Percentiles rank a stretch among this genome's conserved stretches.
Evolutionary conservation across 2,113 vertebrate genomes (phyloP).

Genomic region (Arenaria interpres): DNA sequence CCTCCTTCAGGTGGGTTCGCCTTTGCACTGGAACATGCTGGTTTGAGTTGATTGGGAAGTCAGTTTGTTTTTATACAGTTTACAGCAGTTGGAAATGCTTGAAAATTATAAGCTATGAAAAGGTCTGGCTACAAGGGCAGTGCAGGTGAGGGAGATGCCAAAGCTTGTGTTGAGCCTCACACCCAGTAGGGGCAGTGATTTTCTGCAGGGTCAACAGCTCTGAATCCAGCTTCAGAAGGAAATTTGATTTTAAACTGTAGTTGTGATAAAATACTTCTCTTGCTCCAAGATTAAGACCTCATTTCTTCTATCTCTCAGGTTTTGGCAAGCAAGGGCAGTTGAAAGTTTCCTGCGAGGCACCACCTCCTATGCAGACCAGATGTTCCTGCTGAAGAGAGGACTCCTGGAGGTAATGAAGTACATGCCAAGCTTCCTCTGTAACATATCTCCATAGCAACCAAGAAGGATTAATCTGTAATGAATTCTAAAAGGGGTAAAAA

Average conservation of each 20-base stretch:
- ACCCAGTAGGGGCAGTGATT: background rate
- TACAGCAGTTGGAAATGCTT: background rate
- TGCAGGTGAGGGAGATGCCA: background rate
- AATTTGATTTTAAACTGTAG: background rate
- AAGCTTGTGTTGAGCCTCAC: background rate
- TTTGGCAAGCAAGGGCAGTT: conserved; percentile 98
- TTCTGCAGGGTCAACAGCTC: background rate
- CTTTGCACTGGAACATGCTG: background rate
- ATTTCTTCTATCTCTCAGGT: conserved; percentile 75
- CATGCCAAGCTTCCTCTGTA: background rate
- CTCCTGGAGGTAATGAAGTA: conserved; percentile 86
- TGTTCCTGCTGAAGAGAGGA: conserved; percentile 96
- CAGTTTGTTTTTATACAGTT: background rate
- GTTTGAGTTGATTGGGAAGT: background rate
- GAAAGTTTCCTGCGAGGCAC: conserved; percentile 97
- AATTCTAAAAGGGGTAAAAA: background rate
- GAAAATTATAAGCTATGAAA: background rate
- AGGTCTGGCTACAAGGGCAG: background rate
- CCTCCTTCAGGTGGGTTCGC: conserved; percentile 88
- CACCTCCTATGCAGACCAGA: conserved; percentile 98
- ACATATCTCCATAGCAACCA: background rate
- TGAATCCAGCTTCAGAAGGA: background rate
- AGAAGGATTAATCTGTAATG: background rate
- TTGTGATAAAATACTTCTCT: background rate
- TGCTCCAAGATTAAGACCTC: background rate